Evolutionary conservation across 2,797 vertebrate genomes (phyloP).

Genomic region (Anolis apletophallus): DNA sequence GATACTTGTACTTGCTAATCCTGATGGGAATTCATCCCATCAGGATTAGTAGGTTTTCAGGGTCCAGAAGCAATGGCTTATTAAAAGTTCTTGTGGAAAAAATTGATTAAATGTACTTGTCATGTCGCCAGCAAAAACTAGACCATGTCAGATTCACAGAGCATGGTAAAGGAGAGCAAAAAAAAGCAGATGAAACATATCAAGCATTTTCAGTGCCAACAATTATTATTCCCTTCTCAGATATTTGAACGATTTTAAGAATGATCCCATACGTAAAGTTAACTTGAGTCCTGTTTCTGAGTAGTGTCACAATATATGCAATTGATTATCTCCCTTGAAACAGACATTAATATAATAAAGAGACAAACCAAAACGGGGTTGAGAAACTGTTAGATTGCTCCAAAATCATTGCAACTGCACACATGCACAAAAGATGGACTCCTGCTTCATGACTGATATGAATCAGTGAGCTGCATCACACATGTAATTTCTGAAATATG

Average conservation of each 20-base stretch:
- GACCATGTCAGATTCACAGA: neutral
- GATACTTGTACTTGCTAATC: constrained; percentile 29
- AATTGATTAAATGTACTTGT: neutral
- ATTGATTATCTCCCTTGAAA: too few relatives aligned
- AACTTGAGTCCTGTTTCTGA: neutral
- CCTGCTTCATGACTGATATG: neutral
- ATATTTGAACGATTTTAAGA: constrained; percentile 19
- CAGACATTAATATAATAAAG: neutral
- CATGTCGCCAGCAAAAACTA: neutral
- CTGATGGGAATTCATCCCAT: neutral
- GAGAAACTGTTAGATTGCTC: neutral
- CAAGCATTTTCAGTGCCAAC: neutral
- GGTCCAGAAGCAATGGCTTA: constrained; percentile 30
- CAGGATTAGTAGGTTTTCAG: constrained; percentile 26
- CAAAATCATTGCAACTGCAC: too few relatives aligned
- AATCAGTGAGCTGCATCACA: neutral
- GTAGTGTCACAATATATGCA: neutral
- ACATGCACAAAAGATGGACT: neutral
- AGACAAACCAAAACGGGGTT: neutral
- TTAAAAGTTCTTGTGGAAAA: constrained; percentile 14
- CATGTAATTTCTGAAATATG: neutral
- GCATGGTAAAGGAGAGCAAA: neutral
- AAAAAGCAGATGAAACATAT: neutral
- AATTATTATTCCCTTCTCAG: neutral
- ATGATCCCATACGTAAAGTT: neutral